Percentiles rank a stretch among this genome's conserved stretches.
phyloP scores from a whole-genome alignment of 2,113 vertebrate species.

The Ochotona curzoniae region DNA sequence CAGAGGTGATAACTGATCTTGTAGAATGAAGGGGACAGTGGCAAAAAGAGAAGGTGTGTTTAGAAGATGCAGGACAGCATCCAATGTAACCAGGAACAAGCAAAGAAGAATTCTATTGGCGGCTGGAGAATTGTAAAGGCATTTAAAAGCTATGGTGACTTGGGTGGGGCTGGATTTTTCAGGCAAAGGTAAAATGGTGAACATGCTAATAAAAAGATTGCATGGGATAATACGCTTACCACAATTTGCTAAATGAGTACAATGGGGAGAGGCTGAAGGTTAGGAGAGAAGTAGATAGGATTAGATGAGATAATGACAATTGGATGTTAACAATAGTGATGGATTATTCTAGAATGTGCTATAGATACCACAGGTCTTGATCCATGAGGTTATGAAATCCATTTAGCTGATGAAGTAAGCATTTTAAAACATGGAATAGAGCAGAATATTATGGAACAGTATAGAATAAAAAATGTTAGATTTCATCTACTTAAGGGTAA shows the following conservation, averaged over 20 bases:
- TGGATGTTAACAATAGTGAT: background rate
- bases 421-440: background rate
- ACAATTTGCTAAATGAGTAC: background rate
- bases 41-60: background rate
- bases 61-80: background rate
- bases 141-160: background rate
- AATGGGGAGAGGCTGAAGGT: background rate
- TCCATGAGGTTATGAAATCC: background rate
- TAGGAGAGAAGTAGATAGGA: background rate
- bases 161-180: background rate
- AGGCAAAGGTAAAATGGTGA: background rate
- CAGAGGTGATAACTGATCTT: background rate
- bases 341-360: slow-evolving; percentile 1
- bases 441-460: background rate
- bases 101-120: background rate
- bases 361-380: background rate
- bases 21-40: background rate
- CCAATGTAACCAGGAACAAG: background rate
- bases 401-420: background rate
- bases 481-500: background rate
- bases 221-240: background rate
- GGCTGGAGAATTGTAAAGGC: background rate
- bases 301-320: background rate
- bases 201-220: background rate
- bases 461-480: background rate